Conservation (phyloP, 2,888 invertebrate genomes). For the Megaustenia siamemsis region DNA sequence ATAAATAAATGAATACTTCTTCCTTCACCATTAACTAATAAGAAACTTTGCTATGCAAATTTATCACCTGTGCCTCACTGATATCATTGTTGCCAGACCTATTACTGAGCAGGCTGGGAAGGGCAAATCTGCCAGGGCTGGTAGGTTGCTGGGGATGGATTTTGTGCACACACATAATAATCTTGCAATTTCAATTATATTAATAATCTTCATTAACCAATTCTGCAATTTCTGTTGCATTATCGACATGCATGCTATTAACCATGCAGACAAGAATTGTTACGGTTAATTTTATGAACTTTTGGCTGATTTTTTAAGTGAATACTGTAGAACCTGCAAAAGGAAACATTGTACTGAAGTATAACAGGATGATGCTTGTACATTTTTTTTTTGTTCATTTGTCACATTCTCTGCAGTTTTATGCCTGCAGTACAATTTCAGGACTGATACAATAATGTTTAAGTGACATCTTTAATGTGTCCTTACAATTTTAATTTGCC, state of each 20-base stretch:
- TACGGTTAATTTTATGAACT: not conserved
- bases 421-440: too few relatives aligned
- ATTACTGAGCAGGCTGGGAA: conserved; percentile 29
- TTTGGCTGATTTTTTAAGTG: not conserved
- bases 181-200: not conserved
- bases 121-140: conserved; percentile 42
- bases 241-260: not conserved
- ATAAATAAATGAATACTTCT: too few relatives aligned
- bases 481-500: too few relatives aligned
- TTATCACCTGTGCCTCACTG: conserved; percentile 59
- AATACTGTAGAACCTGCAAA: too few relatives aligned
- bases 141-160: conserved; percentile 47
- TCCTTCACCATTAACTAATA: not conserved
- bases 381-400: too few relatives aligned
- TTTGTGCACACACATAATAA: conserved; percentile 35
- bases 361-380: too few relatives aligned
- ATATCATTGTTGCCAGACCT: conserved; percentile 48
- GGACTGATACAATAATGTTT: too few relatives aligned
- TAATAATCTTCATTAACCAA: not conserved
- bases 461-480: too few relatives aligned
- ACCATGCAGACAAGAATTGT: not conserved
- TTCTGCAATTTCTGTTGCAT: not conserved
- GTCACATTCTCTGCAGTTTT: too few relatives aligned
- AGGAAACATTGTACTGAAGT: too few relatives aligned
- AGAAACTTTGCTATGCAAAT: not conserved